phyloP scores from a whole-genome alignment of 2,888 invertebrate genomes.

The Cosmopolites sordidus region DNA sequence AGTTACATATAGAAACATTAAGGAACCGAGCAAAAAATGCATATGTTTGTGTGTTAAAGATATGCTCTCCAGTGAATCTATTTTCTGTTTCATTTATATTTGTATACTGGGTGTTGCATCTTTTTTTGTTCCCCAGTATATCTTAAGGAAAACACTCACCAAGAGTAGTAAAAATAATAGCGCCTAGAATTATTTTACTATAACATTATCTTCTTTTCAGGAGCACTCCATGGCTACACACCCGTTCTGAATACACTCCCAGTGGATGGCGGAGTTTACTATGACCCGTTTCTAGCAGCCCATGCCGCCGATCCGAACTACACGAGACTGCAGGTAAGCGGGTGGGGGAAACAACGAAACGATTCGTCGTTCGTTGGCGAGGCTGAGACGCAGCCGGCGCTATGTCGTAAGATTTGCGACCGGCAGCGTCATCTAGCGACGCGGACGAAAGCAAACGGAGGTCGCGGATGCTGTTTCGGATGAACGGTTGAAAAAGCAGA shows the following conservation, averaged over 20 bases:
- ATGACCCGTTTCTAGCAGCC: conserved; percentile 92
- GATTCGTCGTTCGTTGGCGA: not conserved
- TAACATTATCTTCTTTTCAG: conserved; percentile 34
- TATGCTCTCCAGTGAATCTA: too few relatives aligned
- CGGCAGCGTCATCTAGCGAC: not conserved
- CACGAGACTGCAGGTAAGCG: conserved; percentile 76
- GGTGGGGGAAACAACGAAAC: not conserved
- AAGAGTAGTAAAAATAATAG: too few relatives aligned
- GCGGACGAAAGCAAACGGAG: not conserved
- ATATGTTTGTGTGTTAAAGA: too few relatives aligned
- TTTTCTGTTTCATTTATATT: too few relatives aligned
- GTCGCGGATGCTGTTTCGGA: too few relatives aligned
- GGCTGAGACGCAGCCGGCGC: not conserved
- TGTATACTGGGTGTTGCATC: too few relatives aligned
- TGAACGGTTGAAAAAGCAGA: too few relatives aligned
- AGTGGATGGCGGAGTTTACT: conserved; percentile 76
- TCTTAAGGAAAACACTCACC: too few relatives aligned
- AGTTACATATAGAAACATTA: too few relatives aligned
- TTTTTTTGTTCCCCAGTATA: too few relatives aligned
- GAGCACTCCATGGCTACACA: conserved; percentile 83
- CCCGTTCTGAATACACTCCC: conserved; percentile 52
- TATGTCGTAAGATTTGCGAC: not conserved
- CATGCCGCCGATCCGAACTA: conserved; percentile 84
- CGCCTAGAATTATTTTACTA: too few relatives aligned
- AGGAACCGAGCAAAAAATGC: too few relatives aligned